Percentiles rank a stretch among this genome's conserved stretches.
These are phyloP conservation scores for Oophaga sylvatica DNA, from an alignment of 2,797 vertebrate species.

Conservation along the genomic window DNA sequence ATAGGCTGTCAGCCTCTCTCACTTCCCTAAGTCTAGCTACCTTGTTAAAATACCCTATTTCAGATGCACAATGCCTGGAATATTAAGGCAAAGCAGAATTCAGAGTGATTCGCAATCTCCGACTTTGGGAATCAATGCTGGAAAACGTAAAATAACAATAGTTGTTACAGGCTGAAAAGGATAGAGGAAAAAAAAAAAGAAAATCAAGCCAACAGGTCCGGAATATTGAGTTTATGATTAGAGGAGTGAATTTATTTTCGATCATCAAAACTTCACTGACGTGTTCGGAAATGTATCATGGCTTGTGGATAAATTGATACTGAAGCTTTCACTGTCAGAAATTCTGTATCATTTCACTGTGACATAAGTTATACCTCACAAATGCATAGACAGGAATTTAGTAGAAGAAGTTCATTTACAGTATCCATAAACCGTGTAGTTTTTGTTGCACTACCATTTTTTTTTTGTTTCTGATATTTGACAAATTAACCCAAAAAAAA, in stretches of 20 bases:
- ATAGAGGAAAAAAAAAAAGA: slow-evolving; percentile 65
- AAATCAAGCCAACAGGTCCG: slow-evolving; percentile 73
- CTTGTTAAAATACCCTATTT: slow-evolving; percentile 69
- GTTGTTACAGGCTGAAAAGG: slow-evolving; percentile 68
- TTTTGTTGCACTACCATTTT: slow-evolving; percentile 67
- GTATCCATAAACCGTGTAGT: slow-evolving; percentile 79
- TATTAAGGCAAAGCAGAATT: slow-evolving; percentile 68
- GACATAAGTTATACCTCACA: slow-evolving; percentile 82
- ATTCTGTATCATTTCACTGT: slow-evolving; percentile 79
- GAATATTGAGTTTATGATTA: slow-evolving; percentile 74
- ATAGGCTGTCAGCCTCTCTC: slow-evolving; percentile 73
- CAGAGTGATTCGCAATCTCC: slow-evolving; percentile 69
- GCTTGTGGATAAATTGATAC: slow-evolving; percentile 64
- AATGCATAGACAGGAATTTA: slow-evolving; percentile 86
- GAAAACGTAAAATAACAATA: slow-evolving; percentile 71
- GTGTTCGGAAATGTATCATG: slow-evolving; percentile 72
- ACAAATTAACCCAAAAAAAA: slow-evolving; percentile 74
- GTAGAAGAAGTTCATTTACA: slow-evolving; percentile 81
- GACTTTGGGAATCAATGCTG: slow-evolving; percentile 68
- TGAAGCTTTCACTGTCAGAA: slow-evolving; percentile 77
- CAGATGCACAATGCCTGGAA: slow-evolving; percentile 72
- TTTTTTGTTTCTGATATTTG: slow-evolving; percentile 68
- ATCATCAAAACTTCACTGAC: slow-evolving; percentile 73
- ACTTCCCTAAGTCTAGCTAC: slow-evolving; percentile 70
- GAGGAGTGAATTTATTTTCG: slow-evolving; percentile 71